Evolutionary conservation across 1,140 invertebrate species (phyloP).

Genomic region (Calliphora vicina): DNA sequence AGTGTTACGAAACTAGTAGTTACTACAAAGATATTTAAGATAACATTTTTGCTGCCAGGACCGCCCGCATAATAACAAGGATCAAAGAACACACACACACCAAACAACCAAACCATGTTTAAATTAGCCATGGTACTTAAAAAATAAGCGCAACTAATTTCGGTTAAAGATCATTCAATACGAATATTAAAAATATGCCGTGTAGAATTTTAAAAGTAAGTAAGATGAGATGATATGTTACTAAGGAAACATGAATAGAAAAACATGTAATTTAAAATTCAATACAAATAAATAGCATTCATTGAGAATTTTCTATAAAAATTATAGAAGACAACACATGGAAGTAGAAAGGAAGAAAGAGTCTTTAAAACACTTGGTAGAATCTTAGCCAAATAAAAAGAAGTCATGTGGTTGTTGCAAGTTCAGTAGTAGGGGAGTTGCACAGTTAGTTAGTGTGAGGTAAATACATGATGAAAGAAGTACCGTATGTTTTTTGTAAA

Average conservation of each 20-base stretch:
- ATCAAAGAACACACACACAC: neutral
- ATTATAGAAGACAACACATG: neutral
- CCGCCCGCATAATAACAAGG: neutral
- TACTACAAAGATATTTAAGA: neutral
- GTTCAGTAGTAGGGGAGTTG: neutral
- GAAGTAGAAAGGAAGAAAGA: too few species aligned
- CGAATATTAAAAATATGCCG: too few species aligned
- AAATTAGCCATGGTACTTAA: conserved; percentile 1
- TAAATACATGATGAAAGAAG: too few species aligned
- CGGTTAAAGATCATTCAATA: neutral
- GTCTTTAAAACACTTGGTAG: neutral
- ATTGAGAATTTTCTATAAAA: neutral
- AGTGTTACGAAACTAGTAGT: neutral
- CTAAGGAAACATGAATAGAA: neutral
- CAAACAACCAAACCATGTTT: neutral
- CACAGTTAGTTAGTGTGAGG: too few species aligned
- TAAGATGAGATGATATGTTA: neutral
- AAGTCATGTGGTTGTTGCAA: neutral
- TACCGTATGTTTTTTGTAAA: neutral
- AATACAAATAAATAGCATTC: neutral
- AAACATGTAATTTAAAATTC: neutral
- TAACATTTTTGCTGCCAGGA: neutral
- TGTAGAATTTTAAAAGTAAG: neutral
- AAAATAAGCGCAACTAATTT: neutral
- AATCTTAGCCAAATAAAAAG: too few species aligned